Base-by-base conservation (phyloP, 2,797 vertebrate species). In the Cryptoprocta ferox region DNA sequence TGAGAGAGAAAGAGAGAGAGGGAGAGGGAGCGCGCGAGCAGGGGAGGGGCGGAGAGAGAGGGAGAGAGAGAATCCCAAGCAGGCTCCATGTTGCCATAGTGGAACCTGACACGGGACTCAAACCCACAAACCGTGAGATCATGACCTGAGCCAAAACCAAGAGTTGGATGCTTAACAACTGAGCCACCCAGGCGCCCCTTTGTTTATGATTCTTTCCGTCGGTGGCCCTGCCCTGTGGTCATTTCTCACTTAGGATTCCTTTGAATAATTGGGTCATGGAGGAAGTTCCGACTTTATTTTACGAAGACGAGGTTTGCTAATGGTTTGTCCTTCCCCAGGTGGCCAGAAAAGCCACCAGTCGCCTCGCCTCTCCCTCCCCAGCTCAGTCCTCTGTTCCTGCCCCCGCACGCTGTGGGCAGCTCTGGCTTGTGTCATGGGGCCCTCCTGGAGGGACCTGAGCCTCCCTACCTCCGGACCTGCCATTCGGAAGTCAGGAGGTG, bases 321-420 rank as follows among this genome's bases (percentile, higher is more conserved):
- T 45, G 87, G 53, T 14, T 39, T 10, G 0, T 13, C 68, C 61
- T 71, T 35, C 26, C 1, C 16, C 7, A 1, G 48, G 59, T 24
- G 78, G 39, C 92, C 48, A 85, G 48, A 26, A 56, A 6, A 6
- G 75, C 81, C 66, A 9, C 3, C 28, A 30, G 32, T 24, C 5
- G 4, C 68, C 16, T 11, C 0, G 11, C 45, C 2, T 53, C 19
- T 8, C 13, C 32, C 73, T 28, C 35, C 61, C 70, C 53, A 26
- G n/a, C 42, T 1, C 66, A 2, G 19, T 12, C 10, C 28, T 39
- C 50, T 4, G 4, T 28, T 19, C 26, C 45, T 5, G 66, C 83
- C 35, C 45, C n/a, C 0, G 26, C 15, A 1, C 0, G 35, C 30
- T 10, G 12, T 2, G 8, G 59, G 35, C 76, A 3, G 35, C 63